Base-by-base conservation (phyloP, 37 sponge, comb jelly and placozoan species). In the Cladorhizidae sp. region DNA sequence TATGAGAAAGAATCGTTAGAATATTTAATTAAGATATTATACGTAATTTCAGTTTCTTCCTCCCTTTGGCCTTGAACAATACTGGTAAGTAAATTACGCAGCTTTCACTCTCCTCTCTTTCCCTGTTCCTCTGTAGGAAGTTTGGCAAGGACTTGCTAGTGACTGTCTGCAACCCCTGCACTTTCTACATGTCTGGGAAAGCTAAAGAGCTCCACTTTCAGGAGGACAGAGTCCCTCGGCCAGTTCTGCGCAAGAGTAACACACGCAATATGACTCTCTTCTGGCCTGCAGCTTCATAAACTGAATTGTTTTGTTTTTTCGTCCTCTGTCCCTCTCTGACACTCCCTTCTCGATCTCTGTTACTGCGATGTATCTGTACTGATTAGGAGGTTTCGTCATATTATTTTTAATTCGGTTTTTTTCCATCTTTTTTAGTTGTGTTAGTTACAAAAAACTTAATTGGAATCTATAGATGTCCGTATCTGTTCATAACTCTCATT, bases 221-320 rank as follows among this genome's bases (percentile, higher is more conserved):
- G 36, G 79, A 83, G 31, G 84, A 83, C 75, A 64, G 73, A 36
- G 80, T 83, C 11, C 72, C 89, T 26, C 72, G 80, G 40, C 89
- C 89, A 7, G 23, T 63, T 20, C 37, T 89, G 2, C 58, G 81
- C 54, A 89, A 89, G 75, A 82, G 83, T 50, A 80, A 73, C 28
- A 36, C 72, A 32, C 40, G 73, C 3, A 38, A 75, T 32, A 73
- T 78, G 25, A 41, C 78, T 1, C 84, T 89, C 20, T 74, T 54
- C 63, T 89, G 89, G 84, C 89, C 89, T 26, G 29, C 72, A 0
- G 32, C 77, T 32, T 56, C 51, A 1, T 45, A 45, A 45, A n/a
- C n/a, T n/a, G n/a, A n/a, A n/a, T n/a, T n/a, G n/a, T 81, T 81
- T 40, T 71, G 43, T 0, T 37, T 76, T 69, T 9, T 14, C 37